phyloP scores from a whole-genome alignment of 2,888 invertebrate genomes.

The Invenusta paracnida region DNA sequence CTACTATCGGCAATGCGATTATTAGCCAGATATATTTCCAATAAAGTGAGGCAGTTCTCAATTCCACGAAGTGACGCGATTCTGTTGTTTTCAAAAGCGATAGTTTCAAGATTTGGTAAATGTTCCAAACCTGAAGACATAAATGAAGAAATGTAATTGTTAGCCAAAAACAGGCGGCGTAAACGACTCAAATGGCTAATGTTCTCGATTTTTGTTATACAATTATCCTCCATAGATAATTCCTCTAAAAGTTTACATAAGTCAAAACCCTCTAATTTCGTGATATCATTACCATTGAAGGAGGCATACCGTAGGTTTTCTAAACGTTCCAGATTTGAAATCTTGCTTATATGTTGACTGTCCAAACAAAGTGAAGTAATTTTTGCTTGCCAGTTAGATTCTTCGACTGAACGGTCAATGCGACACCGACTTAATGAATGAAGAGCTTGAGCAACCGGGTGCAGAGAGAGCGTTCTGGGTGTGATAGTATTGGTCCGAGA shows the following conservation, averaged over 20 bases:
- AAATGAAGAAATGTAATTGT: slow-evolving; percentile 38
- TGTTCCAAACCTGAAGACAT: slow-evolving; percentile 25
- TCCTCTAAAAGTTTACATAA: slow-evolving; percentile 55
- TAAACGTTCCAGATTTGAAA: slow-evolving; percentile 57
- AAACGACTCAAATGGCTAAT: slow-evolving; percentile 1
- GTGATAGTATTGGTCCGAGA: slow-evolving; percentile 51
- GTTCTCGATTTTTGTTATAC: slow-evolving; percentile 48
- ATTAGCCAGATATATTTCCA: slow-evolving; percentile 58
- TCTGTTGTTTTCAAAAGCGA: slow-evolving; percentile 57
- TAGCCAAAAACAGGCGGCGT: background rate
- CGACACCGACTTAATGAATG: slow-evolving; percentile 50
- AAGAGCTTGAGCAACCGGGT: slow-evolving; percentile 49
- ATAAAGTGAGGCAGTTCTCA: slow-evolving; percentile 51
- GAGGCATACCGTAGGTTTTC: slow-evolving; percentile 58
- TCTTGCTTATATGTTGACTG: slow-evolving; percentile 56
- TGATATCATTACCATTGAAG: slow-evolving; percentile 59
- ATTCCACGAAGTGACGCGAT: slow-evolving; percentile 53
- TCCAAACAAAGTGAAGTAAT: slow-evolving; percentile 58
- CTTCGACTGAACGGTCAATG: slow-evolving; percentile 48
- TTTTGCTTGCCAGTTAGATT: slow-evolving; percentile 25
- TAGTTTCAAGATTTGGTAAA: slow-evolving; percentile 51
- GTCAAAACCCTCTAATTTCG: slow-evolving; percentile 59
- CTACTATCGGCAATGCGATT: slow-evolving; percentile 56
- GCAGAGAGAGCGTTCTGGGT: slow-evolving; percentile 53
- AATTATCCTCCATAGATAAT: slow-evolving; percentile 57